These are phyloP conservation scores for Euproctis similis DNA, from an alignment of 2,888 invertebrate species.

Conservation along the genomic window DNA sequence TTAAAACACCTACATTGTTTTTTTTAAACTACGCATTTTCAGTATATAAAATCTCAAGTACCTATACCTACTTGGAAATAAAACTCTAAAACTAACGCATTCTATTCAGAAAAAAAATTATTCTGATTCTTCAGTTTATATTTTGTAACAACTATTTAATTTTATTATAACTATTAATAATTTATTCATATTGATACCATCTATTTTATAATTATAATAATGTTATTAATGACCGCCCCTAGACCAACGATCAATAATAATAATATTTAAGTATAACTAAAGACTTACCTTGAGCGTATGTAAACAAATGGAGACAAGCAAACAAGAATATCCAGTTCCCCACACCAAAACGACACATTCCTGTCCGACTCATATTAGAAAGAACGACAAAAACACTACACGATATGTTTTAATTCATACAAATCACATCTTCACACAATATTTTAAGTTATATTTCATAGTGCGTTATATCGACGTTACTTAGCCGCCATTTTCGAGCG, in stretches of 20 bases:
- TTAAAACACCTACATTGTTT: no score
- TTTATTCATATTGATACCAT: constrained; percentile 16
- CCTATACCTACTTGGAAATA: no score
- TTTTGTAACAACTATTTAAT: no score
- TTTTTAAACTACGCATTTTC: no score
- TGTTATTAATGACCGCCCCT: constrained; percentile 15
- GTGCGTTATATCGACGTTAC: constrained; percentile 29
- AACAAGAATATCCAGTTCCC: constrained; percentile 72
- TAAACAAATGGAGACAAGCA: constrained; percentile 67
- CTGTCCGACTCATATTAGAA: constrained; percentile 68
- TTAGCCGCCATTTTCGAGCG: constrained; percentile 62
- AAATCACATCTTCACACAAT: constrained; percentile 68
- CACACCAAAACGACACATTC: constrained; percentile 59
- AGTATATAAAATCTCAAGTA: no score
- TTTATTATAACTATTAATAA: no score
- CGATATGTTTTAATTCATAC: constrained; percentile 68
- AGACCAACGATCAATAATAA: constrained; percentile 49
- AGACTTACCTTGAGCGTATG: constrained; percentile 71
- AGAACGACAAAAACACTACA: constrained; percentile 54
- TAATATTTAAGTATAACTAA: constrained; percentile 57
- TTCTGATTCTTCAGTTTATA: no score
- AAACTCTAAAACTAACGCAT: no score
- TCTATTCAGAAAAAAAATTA: no score
- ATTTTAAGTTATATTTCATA: constrained; percentile 37
- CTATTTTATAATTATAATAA: constrained; percentile 15